phyloP scores from a whole-genome alignment of 2,113 vertebrate genomes.

The Odocoileus virginianus region DNA sequence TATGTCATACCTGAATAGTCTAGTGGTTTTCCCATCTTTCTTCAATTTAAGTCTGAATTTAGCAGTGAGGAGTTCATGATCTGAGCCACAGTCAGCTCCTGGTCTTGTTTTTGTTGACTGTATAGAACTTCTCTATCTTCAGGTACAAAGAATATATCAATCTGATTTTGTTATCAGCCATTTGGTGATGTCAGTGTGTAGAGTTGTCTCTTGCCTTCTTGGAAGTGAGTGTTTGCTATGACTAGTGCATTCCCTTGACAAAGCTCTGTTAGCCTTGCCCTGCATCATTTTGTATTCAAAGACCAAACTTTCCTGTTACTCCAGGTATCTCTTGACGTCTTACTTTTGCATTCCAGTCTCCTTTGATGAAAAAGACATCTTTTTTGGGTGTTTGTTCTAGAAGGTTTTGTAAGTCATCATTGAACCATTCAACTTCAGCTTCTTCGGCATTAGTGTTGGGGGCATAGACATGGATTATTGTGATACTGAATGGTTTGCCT shows the following conservation, averaged over 20 bases:
- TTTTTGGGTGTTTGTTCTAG: background rate
- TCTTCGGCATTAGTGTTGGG: background rate
- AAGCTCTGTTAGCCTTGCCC: background rate
- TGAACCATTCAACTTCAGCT: background rate
- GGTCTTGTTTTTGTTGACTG: background rate
- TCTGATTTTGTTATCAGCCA: background rate
- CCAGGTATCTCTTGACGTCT: background rate
- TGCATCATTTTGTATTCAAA: background rate
- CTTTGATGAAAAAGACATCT: background rate
- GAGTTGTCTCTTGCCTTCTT: background rate
- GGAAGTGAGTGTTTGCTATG: background rate
- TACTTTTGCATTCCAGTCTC: background rate
- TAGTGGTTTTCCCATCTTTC: background rate
- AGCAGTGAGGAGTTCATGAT: background rate
- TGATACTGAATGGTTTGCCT: background rate
- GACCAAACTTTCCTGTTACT: background rate
- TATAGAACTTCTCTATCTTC: background rate
- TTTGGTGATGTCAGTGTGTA: background rate
- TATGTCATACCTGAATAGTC: background rate
- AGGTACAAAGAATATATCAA: background rate
- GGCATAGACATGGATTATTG: background rate
- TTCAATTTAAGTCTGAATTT: background rate
- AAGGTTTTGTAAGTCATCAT: background rate
- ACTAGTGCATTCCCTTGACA: background rate
- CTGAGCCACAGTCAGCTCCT: background rate